Evolutionary conservation across 1,140 invertebrate genomes (phyloP).

Genomic region (Calephelis virginiensis): DNA sequence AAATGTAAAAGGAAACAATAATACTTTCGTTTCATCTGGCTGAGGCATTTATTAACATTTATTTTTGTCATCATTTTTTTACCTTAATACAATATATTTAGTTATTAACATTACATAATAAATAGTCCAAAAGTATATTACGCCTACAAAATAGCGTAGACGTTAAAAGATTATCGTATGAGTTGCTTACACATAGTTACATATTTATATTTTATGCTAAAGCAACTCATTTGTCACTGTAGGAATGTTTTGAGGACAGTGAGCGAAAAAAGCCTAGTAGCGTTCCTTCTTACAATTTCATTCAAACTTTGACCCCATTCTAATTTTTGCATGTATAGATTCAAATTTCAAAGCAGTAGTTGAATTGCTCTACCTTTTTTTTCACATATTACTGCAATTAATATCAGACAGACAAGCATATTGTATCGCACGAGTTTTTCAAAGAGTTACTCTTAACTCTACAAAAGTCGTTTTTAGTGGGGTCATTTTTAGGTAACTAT

Average conservation of each 20-base stretch:
- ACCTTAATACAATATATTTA: slow-evolving; percentile 78
- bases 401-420: too few relatives aligned
- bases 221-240: slow-evolving; percentile 69
- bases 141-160: slow-evolving; percentile 78
- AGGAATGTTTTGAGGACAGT: slow-evolving; percentile 47
- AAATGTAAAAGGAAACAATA: slow-evolving; percentile 5
- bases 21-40: slow-evolving; percentile 60
- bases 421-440: too few relatives aligned
- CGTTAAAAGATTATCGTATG: slow-evolving; percentile 76
- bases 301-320: too few relatives aligned
- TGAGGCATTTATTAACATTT: slow-evolving; percentile 78
- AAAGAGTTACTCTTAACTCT: too few relatives aligned
- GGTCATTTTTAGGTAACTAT: too few relatives aligned
- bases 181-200: slow-evolving; percentile 61
- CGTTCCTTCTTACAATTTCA: too few relatives aligned
- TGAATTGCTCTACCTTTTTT: too few relatives aligned
- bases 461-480: too few relatives aligned
- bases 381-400: too few relatives aligned
- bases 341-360: too few relatives aligned
- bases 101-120: slow-evolving; percentile 79
- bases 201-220: slow-evolving; percentile 51
- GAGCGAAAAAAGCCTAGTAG: slow-evolving; percentile 21
- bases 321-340: too few relatives aligned
- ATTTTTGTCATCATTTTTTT: slow-evolving; percentile 73
- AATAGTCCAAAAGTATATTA: slow-evolving; percentile 79